These are phyloP conservation scores for Oophaga sylvatica DNA, from an alignment of 2,797 vertebrate genomes.

Conservation along the genomic window DNA sequence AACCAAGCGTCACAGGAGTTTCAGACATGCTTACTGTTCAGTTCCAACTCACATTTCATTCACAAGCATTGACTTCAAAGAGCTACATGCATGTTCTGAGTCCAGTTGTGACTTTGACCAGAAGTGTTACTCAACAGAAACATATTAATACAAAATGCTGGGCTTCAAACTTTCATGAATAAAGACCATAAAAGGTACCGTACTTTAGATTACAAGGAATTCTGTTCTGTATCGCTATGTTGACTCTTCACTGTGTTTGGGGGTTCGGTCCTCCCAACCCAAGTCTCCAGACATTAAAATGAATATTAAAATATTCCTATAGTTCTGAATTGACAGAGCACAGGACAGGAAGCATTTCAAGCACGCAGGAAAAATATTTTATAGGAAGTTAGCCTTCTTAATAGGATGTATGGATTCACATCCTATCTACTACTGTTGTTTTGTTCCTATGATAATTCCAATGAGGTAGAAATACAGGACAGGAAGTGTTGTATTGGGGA, in stretches of 20 bases:
- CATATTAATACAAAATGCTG: not conserved
- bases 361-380: too few species aligned
- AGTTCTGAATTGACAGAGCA: too few species aligned
- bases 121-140: not conserved
- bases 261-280: not conserved
- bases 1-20: not conserved
- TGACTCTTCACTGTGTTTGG: not conserved
- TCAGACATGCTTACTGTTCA: not conserved
- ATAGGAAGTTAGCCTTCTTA: too few species aligned
- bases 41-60: not conserved
- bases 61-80: not conserved
- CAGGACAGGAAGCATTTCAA: too few species aligned
- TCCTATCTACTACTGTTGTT: not conserved
- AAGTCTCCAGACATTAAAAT: too few species aligned
- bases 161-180: not conserved
- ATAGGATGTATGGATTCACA: not conserved
- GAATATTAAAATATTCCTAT: too few species aligned
- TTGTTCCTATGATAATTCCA: not conserved
- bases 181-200: not conserved
- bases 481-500: not conserved
- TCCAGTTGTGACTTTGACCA: not conserved
- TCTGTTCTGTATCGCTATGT: not conserved
- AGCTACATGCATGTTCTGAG: not conserved
- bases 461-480: too few species aligned
- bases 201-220: not conserved